Evolutionary conservation across 2,888 invertebrate species (phyloP), one percentile per base, ranked within the genome.

Genomic region (Dicycla oo): DNA sequence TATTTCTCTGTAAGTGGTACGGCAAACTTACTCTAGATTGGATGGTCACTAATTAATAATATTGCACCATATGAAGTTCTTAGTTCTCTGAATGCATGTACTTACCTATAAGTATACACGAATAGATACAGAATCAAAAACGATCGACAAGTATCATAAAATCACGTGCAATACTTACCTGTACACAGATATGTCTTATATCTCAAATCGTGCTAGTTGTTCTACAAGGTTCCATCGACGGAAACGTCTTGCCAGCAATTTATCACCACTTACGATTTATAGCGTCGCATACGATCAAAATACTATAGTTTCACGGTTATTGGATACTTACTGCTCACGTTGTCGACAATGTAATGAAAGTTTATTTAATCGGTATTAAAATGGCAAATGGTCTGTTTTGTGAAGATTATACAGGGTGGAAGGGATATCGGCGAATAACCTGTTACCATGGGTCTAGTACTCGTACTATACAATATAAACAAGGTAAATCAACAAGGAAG

Each of bases 231-330:
- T 60, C 58, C 53, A 69, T 47, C 40, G 13, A 57, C 47, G 53
- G 57, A 57, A 65, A 54, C 58, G 26, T 53, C 81, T 57, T 81
- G 62, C 82, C 78, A 81, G 53, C 78, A 49, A 78, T 80, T 78
- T 78, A 79, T 78, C 64, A 78, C 66, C 78, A 72, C 69, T 72
- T 73, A 57, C 67, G 57, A 81, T 78, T 81, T 81, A 78, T 77
- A 45, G 69, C 43, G n/a, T 58, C 49, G 57, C 45, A 20, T 53
- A 81, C 70, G 76, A 56, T 65, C 64, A 61, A 65, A 61, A 49
- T 75, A 49, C 58, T 58, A 47, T 69, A 56, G 56, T n/a, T 69
- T 30, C 13, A 40, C 18, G 58, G 45, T 65, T 81, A 69, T 64
- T 53, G 51, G 56, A 53, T 53, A 56, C 45, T 65, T 45, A 30